phyloP scores from a whole-genome alignment of 2,113 vertebrate genomes.

The Tretioscincus oriximinensis region DNA sequence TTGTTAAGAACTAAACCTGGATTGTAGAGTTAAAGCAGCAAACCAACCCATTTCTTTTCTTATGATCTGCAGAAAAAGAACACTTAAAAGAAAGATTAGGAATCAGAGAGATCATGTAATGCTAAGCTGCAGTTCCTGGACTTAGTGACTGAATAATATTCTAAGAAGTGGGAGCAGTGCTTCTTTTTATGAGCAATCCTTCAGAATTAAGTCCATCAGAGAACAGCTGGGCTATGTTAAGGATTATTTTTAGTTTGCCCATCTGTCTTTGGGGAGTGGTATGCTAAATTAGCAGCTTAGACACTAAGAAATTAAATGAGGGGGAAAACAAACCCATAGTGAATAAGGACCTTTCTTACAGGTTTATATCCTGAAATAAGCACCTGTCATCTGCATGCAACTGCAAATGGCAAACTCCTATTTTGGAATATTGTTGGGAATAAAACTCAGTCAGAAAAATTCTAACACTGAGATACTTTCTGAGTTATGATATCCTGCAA shows the following conservation, averaged over 20 bases:
- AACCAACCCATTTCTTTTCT: not conserved
- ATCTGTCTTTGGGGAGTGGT: not conserved
- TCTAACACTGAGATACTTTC: not conserved
- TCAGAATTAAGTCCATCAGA: not conserved
- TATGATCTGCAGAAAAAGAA: conserved; percentile 24
- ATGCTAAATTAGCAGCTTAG: not conserved
- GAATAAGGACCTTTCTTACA: not conserved
- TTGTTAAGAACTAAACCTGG: conserved; percentile 9
- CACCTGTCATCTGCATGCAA: too few species aligned
- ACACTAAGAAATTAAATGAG: not conserved
- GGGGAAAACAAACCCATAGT: too few species aligned
- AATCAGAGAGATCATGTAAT: conserved; percentile 35
- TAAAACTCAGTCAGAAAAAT: too few species aligned
- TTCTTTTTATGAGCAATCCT: not conserved
- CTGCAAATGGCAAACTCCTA: too few species aligned
- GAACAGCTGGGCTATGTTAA: not conserved
- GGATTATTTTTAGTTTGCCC: not conserved
- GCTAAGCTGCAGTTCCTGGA: not conserved
- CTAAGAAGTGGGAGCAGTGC: not conserved
- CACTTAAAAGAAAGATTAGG: not conserved
- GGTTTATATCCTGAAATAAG: too few species aligned
- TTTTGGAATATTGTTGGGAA: too few species aligned
- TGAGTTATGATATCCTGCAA: not conserved
- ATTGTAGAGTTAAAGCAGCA: conserved; percentile 19
- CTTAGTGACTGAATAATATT: too few species aligned